Conservation (phyloP, 2,888 invertebrate genomes). For the Ryuthela nishihirai region DNA sequence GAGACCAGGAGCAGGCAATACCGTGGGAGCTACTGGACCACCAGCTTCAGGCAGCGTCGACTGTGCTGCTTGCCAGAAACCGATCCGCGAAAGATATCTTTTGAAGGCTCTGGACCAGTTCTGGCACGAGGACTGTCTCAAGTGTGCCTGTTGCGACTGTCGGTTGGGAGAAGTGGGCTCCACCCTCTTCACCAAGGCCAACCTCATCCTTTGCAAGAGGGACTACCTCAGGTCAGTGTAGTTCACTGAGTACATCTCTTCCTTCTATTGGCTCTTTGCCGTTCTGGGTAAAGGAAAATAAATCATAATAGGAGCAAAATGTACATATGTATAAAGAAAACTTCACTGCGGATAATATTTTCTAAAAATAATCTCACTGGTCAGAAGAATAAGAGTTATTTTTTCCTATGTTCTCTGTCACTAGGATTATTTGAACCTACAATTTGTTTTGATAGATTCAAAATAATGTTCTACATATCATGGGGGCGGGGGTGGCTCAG, state of each 20-base stretch:
- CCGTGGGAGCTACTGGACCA: constrained; percentile 10
- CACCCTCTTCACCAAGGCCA: constrained; percentile 83
- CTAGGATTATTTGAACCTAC: too few relatives aligned
- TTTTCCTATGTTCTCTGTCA: neutral
- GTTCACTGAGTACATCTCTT: neutral
- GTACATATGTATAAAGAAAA: too few relatives aligned
- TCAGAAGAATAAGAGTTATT: neutral
- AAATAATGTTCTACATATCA: too few relatives aligned
- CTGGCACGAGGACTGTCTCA: constrained; percentile 93
- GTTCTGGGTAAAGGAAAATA: neutral
- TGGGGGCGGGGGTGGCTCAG: too few relatives aligned
- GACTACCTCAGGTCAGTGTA: constrained; percentile 77
- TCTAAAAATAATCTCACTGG: neutral
- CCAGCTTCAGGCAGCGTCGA: constrained; percentile 19
- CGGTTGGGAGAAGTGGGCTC: constrained; percentile 87
- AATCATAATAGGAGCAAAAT: too few relatives aligned
- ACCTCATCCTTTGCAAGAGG: constrained; percentile 83
- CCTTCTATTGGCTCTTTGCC: neutral
- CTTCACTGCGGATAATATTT: neutral
- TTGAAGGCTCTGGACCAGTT: constrained; percentile 81
- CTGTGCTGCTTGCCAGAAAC: constrained; percentile 43
- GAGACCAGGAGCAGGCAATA: constrained; percentile 12
- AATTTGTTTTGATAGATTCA: too few relatives aligned
- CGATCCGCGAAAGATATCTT: constrained; percentile 57
- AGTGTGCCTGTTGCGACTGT: constrained; percentile 89